Evolutionary conservation across 2,113 vertebrate genomes (phyloP), one percentile per base, ranked within the genome.

Genomic region (Guaruba guarouba): DNA sequence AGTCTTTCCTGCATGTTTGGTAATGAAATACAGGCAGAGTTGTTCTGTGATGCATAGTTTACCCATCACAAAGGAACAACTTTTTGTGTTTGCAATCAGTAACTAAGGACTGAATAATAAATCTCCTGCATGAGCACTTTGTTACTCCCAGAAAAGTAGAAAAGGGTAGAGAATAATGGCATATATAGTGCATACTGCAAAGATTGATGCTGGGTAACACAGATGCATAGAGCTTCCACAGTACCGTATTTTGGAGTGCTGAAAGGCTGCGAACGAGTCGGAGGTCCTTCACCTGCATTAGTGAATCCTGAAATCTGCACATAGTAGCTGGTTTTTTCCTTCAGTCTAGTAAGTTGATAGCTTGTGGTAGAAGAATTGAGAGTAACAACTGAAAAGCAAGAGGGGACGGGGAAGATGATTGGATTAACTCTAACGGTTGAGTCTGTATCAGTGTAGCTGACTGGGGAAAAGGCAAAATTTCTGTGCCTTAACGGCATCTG

Each of bases 301-400:
- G 98, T 99, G 95, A 98, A 97, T n/a, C 97, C 98, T 31, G 98
- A 97, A 79, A 99, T 74, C 73, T 97, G 93, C 29, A 98, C 96
- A n/a, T 22, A 73, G 73, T 98, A 98, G 1, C 19, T 8, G 4
- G 80, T 98, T 49, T 94, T 96, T 57, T 74, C 96, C 84, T 95
- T 91, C 9, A 99, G 97, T n/a, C 93, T 44, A 0, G 22, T 61
- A 27, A 99, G 55, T 83, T 62, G 39, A 61, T 95, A 98, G 44
- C 66, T 96, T 84, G 92, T 98, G 6, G 52, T 18, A 14, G 31
- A 82, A 17, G 98, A 94, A 64, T 91, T 94, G 71, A 98, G 95
- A n/a, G 91, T 97, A 52, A 98, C 22, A 71, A 90, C 98, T 99
- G 97, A 70, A 97, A 96, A 3, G 5, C 25, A 96, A 52, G 68